Conservation (phyloP, 2,113 vertebrate species). For the Anguilla rostrata region DNA sequence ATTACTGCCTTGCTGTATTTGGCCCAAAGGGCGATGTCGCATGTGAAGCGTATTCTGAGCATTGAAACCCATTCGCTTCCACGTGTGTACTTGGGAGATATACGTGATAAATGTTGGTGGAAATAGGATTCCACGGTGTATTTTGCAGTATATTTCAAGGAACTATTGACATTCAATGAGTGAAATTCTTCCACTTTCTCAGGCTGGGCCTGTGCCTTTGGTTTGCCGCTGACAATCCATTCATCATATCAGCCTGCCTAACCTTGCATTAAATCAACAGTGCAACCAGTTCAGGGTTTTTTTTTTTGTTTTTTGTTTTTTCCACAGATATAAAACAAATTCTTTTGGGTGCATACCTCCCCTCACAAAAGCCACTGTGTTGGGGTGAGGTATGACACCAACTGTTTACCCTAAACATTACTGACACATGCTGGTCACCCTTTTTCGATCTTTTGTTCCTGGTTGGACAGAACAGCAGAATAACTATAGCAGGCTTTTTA, state of each 20-base stretch:
- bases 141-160: slow-evolving; percentile 55
- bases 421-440: not conserved
- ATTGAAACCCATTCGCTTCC: not conserved
- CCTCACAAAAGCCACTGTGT: slow-evolving; percentile 4
- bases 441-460: not conserved
- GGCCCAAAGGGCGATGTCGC: not conserved
- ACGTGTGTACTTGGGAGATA: slow-evolving; percentile 39
- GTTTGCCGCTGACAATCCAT: slow-evolving; percentile 79
- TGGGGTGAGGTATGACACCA: not conserved
- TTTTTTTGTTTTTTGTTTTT: slow-evolving; percentile 38
- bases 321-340: slow-evolving; percentile 63
- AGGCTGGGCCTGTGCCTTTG: slow-evolving; percentile 81
- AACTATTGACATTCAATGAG: slow-evolving; percentile 57
- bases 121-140: slow-evolving; percentile 38
- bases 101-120: slow-evolving; percentile 29
- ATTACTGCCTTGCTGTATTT: slow-evolving; percentile 27
- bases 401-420: too few relatives aligned
- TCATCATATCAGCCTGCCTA: slow-evolving; percentile 83
- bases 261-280: slow-evolving; percentile 89
- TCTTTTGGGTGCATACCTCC: slow-evolving; percentile 26
- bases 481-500: not conserved
- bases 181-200: slow-evolving; percentile 59
- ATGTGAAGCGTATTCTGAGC: not conserved
- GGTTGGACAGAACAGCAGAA: not conserved
- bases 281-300: slow-evolving; percentile 63